Evolutionary conservation across 2,113 vertebrate genomes (phyloP).

Genomic region (Chinchilla lanigera): DNA sequence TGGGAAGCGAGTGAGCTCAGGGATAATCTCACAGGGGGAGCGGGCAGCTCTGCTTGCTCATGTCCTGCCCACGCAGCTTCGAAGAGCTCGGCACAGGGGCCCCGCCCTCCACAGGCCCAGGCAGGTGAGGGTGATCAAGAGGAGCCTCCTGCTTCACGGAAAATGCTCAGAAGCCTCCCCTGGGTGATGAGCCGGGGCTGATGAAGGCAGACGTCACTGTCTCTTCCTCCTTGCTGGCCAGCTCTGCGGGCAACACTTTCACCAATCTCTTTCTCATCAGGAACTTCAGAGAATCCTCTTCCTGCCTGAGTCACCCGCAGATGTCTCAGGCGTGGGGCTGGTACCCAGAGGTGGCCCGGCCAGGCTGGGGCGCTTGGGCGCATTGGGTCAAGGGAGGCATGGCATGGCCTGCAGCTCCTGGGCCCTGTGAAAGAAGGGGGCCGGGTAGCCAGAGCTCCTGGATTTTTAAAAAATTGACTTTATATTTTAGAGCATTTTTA

Average conservation of each 20-base stretch:
- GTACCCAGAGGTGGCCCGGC: not conserved
- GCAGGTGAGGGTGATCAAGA: not conserved
- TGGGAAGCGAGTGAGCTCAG: not conserved
- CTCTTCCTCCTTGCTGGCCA: not conserved
- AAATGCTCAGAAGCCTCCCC: not conserved
- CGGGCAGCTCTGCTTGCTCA: not conserved
- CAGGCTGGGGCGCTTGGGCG: not conserved
- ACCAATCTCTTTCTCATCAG: not conserved
- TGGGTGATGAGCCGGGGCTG: not conserved
- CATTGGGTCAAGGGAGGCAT: too few relatives aligned
- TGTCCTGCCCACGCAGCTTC: not conserved
- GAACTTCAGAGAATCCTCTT: not conserved
- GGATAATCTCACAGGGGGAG: not conserved
- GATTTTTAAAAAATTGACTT: not conserved
- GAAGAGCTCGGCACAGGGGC: accelerated
- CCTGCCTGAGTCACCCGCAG: not conserved
- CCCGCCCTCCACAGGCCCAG: not conserved
- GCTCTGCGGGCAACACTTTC: not conserved
- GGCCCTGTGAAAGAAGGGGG: accelerated
- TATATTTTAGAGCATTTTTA: not conserved
- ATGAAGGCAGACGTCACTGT: not conserved
- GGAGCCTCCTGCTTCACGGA: not conserved
- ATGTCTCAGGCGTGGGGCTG: not conserved
- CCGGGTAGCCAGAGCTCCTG: not conserved
- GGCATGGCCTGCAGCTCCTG: accelerated